Evolutionary conservation across 1,140 invertebrate genomes (phyloP).

Genomic region (Tetramorium alpestre): DNA sequence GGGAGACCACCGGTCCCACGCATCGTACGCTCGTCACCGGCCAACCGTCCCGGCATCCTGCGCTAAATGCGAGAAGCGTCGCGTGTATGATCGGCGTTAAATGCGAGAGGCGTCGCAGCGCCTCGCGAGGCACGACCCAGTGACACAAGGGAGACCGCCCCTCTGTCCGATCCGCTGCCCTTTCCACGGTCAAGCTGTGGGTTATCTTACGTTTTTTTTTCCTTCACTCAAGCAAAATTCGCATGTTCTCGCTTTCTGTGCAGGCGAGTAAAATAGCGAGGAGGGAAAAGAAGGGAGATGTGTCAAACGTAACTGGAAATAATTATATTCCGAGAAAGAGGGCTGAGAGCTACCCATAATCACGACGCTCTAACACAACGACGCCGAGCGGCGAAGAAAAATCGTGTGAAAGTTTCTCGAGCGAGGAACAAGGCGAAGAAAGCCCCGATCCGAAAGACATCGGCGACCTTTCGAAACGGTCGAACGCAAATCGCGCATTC

Average conservation of each 20-base stretch:
- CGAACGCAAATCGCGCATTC: conserved; percentile 41
- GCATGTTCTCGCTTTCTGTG: not conserved
- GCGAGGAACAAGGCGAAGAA: not conserved
- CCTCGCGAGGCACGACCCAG: conserved; percentile 27
- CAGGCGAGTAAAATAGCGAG: not conserved
- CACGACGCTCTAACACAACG: not conserved
- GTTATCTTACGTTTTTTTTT: not conserved
- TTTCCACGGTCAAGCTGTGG: not conserved
- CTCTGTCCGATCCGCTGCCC: not conserved
- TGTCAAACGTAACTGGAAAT: conserved; percentile 8
- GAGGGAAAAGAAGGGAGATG: not conserved
- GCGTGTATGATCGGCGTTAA: conserved; percentile 35
- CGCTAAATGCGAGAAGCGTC: conserved; percentile 38
- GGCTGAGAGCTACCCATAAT: not conserved
- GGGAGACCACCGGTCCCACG: conserved; percentile 34
- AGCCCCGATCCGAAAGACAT: not conserved
- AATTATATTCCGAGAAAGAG: conserved; percentile 14
- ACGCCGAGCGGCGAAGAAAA: not conserved
- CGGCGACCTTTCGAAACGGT: conserved; percentile 21
- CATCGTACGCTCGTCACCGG: conserved; percentile 33
- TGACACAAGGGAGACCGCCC: not conserved
- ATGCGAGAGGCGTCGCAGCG: conserved; percentile 43
- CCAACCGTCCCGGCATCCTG: conserved; percentile 21
- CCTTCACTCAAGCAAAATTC: not conserved
- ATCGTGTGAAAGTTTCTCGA: conserved; percentile 22